Base-by-base conservation (phyloP, 2,113 vertebrate species). In the Vireo altiloquus region DNA sequence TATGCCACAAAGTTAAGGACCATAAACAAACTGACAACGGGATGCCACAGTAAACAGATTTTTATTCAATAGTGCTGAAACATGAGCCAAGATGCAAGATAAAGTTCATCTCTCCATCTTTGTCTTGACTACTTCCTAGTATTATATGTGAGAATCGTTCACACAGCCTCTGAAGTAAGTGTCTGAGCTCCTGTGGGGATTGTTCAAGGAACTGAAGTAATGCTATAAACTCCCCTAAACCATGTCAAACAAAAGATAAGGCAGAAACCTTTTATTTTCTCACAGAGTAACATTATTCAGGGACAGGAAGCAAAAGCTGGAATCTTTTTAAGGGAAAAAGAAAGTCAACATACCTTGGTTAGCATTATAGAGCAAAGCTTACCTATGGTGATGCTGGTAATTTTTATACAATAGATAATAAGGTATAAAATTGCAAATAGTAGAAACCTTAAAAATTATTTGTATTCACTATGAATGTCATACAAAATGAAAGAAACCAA, bases 181-280 rank as follows among this genome's bases (percentile, higher is more conserved):
- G 88, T 89, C 93, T 95, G 72, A 94, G 59, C 91, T 97, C 96
- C 97, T 86, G 88, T 46, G 87, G 92, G 96, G 46, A 77, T 92
- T 96, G 92, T 68, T 82, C 70, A 86, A 97, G 97, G 97, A 98
- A 98, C 95, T 98, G 97, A 98, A 96, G 97, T 97, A 96, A 98
- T 97, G 96, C 89, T 97, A 96, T 86, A 95, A 94, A 96, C 70
- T 89, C 86, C 80, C 80, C 80, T 92, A 94, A 97, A 91, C 47
- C 74, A 94, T 82, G 92, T 92, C 91, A 96, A 95, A 83, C 79
- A 95, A 97, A 97, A 95, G 97, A 98, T 98, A 98, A 98, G 97
- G 68, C 87, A 83, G 78, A 98, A 92, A 94, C 68, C n/a, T 78
- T 96, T 87, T 92, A 7, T 97, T 97, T 97, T 96, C 96, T 97